These are phyloP conservation scores for Lissonota sp. DNA, from an alignment of 2,888 invertebrate genomes.

Conservation along the genomic window DNA sequence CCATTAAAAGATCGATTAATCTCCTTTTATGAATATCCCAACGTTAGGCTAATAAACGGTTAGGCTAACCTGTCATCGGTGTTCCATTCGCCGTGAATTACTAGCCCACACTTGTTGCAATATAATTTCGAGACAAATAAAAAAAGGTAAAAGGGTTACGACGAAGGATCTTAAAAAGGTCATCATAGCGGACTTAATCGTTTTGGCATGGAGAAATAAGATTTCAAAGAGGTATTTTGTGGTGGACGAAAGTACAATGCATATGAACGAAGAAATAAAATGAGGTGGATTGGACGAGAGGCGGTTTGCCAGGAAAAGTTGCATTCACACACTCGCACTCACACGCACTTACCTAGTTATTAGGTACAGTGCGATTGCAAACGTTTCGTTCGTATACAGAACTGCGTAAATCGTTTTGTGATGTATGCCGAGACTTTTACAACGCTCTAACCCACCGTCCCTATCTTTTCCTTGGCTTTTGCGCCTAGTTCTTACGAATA, in stretches of 20 bases:
- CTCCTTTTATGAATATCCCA: conserved; percentile 47
- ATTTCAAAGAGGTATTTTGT: too few relatives aligned
- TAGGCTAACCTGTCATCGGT: conserved; percentile 30
- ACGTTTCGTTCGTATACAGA: conserved; percentile 25
- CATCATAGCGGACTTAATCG: background rate
- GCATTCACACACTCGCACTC: background rate
- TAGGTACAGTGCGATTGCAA: conserved; percentile 32
- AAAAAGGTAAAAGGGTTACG: background rate
- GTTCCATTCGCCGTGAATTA: conserved; percentile 37
- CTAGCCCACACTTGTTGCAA: conserved; percentile 14
- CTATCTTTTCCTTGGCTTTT: conserved; percentile 1
- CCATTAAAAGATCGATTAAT: conserved; percentile 33
- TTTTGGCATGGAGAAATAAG: background rate
- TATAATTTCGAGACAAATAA: background rate
- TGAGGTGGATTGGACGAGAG: conserved; percentile 4
- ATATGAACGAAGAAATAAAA: conserved; percentile 29
- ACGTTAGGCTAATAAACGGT: conserved; percentile 31
- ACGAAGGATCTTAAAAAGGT: background rate
- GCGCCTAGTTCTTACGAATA: background rate
- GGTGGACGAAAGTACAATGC: conserved; percentile 22
- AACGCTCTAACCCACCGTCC: background rate
- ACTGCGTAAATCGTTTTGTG: conserved; percentile 19
- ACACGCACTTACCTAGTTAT: conserved; percentile 18
- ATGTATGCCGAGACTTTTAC: conserved; percentile 7
- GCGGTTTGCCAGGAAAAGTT: conserved; percentile 11